A percentile compares a stretch with the other conserved stretches of the same genome.
phyloP scores from a whole-genome alignment of 2,888 invertebrate species.

The Amiota mariae region DNA sequence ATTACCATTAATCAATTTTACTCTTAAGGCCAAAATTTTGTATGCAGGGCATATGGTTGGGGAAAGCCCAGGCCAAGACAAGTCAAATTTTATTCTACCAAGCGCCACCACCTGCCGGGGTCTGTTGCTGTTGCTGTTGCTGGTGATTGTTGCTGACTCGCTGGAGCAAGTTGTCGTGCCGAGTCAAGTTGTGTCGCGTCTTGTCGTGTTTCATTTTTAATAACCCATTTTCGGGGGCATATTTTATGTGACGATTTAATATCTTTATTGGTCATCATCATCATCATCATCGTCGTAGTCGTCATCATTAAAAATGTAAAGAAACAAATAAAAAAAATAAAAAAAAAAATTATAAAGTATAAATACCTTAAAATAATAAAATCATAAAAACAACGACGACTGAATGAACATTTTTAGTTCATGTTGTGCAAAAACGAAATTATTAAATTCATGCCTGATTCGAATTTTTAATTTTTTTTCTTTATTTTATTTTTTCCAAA shows the following conservation, averaged over 20 bases:
- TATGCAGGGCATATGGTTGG: slow-evolving; percentile 16
- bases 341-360: slow-evolving; percentile 28
- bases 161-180: not conserved
- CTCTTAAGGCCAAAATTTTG: not conserved
- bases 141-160: not conserved
- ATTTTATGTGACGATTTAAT: slow-evolving; percentile 64
- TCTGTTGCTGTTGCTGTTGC: not conserved
- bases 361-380: slow-evolving; percentile 52
- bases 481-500: slow-evolving; percentile 18
- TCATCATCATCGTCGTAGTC: slow-evolving; percentile 34
- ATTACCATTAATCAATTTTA: not conserved
- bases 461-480: slow-evolving; percentile 56
- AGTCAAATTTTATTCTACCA: not conserved
- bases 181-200: slow-evolving; percentile 24
- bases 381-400: slow-evolving; percentile 50
- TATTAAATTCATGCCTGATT: slow-evolving; percentile 64
- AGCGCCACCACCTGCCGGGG: not conserved
- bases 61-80: slow-evolving; percentile 15
- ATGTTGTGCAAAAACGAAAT: slow-evolving; percentile 63
- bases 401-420: slow-evolving; percentile 10
- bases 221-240: slow-evolving; percentile 60
- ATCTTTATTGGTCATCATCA: slow-evolving; percentile 72
- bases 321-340: slow-evolving; percentile 8
- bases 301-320: not conserved
- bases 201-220: slow-evolving; percentile 50